Evolutionary conservation across 2,797 vertebrate species (phyloP).

Genomic region (Manis javanica): DNA sequence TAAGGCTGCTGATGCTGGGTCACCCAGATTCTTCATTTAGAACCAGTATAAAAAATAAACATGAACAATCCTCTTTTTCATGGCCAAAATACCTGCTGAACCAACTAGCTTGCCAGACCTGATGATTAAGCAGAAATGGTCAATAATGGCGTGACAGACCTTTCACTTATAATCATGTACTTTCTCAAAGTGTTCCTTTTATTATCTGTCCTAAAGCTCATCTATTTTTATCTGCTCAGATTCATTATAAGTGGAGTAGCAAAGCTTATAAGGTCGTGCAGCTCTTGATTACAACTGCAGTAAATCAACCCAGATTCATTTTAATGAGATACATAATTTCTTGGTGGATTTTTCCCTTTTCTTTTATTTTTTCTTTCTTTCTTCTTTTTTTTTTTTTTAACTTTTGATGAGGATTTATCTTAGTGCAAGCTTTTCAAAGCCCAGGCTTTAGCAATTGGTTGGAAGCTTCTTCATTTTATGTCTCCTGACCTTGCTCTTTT

Average conservation of each 20-base stretch:
- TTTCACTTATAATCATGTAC: constrained; percentile 73
- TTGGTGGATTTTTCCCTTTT: neutral
- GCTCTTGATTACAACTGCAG: constrained; percentile 80
- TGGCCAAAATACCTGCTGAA: neutral
- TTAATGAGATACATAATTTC: constrained; percentile 72
- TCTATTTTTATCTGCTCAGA: constrained; percentile 83
- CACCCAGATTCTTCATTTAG: neutral
- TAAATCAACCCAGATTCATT: constrained; percentile 85
- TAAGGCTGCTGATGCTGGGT: neutral
- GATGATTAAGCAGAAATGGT: neutral
- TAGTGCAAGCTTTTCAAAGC: constrained; percentile 46
- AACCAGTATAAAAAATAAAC: neutral
- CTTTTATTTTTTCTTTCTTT: neutral
- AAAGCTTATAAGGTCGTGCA: constrained; percentile 80
- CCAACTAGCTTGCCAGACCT: neutral
- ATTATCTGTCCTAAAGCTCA: constrained; percentile 81
- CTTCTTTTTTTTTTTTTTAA: neutral
- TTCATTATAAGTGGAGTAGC: constrained; percentile 83
- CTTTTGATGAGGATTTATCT: constrained; percentile 3
- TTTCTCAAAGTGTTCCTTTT: constrained; percentile 78
- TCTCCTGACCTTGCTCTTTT: neutral
- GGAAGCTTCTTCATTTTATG: neutral
- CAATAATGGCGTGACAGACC: constrained; percentile 57
- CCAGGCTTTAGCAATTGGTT: neutral
- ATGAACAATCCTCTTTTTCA: neutral